Evolutionary conservation across 1,140 invertebrate species (phyloP).

Genomic region (Maconellicoccus hirsutus): DNA sequence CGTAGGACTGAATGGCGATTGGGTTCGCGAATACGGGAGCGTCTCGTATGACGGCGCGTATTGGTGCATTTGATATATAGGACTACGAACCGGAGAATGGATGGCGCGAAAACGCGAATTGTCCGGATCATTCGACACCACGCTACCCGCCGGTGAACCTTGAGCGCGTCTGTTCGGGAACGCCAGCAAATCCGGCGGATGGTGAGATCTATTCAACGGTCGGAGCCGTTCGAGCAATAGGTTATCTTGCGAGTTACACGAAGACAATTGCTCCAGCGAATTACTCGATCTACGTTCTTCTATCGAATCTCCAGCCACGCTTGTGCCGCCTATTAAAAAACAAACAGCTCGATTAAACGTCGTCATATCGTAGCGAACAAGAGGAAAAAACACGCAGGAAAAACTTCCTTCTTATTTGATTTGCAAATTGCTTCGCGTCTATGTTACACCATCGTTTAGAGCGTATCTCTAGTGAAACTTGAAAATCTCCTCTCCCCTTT

Average conservation of each 20-base stretch:
- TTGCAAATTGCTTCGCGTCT: no score
- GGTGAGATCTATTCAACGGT: constrained; percentile 29
- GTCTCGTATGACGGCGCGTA: constrained; percentile 44
- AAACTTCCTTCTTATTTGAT: no score
- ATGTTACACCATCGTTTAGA: no score
- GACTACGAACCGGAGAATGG: constrained; percentile 40
- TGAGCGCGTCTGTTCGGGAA: constrained; percentile 53
- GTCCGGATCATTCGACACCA: constrained; percentile 63
- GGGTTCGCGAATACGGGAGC: constrained; percentile 55
- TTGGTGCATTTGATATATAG: constrained; percentile 37
- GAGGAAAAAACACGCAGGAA: no score
- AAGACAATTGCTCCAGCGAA: background rate
- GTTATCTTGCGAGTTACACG: constrained; percentile 17
- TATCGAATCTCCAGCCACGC: background rate
- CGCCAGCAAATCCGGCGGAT: constrained; percentile 68
- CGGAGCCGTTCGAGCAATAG: background rate
- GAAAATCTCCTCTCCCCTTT: no score
- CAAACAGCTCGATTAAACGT: constrained; percentile 27
- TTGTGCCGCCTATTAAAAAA: constrained; percentile 33
- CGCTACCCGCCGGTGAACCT: constrained; percentile 56
- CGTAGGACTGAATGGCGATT: constrained; percentile 50
- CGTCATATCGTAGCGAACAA: no score
- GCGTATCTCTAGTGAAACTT: no score
- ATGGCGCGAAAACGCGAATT: constrained; percentile 37
- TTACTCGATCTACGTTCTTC: background rate